Evolutionary conservation across 2,888 invertebrate genomes (phyloP), one percentile per base, ranked within the genome.

Genomic region (Liposcelis brunnea): DNA sequence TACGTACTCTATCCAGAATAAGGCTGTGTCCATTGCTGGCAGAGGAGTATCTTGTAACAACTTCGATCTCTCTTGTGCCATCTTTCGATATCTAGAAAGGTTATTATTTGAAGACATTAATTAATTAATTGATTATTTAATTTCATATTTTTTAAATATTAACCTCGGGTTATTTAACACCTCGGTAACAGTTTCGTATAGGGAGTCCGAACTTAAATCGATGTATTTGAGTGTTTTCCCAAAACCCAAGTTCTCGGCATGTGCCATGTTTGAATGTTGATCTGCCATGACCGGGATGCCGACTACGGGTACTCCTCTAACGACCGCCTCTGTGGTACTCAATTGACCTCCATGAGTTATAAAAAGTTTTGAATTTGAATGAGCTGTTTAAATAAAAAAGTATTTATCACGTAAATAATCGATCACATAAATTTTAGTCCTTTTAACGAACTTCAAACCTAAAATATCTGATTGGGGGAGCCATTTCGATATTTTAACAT

Each of bases 331-430:
- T 50, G 65, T 65, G 31, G 61, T 58, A 32, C 67, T 63, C 54
- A 69, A 61, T 47, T 67, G 58, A 3, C 70, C 71, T 12, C 70
- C 71, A 53, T 71, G 71, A 2, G 66, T 66, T 45, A 72, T 61
- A 52, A 71, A 69, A 2, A 69, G 57, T 47, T 59, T 60, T 2
- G 65, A 58, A 32, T 65, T 66, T 2, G 61, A 60, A 52, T 70
- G 66, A 31, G 63, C 66, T 65, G 52, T n/a, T n/a, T n/a, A n/a
- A n/a, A n/a, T n/a, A n/a, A n/a, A n/a, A n/a, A n/a, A n/a, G n/a
- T n/a, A n/a, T n/a, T n/a, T n/a, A 46, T 50, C 40, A 15, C 16
- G 15, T 35, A 33, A 36, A 21, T 31, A 32, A 26, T 18, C n/a
- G n/a, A n/a, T n/a, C n/a, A n/a, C n/a, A n/a, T n/a, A n/a, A n/a